Conservation (phyloP, 2,113 vertebrate species). For the Notarius quadriscutis region DNA sequence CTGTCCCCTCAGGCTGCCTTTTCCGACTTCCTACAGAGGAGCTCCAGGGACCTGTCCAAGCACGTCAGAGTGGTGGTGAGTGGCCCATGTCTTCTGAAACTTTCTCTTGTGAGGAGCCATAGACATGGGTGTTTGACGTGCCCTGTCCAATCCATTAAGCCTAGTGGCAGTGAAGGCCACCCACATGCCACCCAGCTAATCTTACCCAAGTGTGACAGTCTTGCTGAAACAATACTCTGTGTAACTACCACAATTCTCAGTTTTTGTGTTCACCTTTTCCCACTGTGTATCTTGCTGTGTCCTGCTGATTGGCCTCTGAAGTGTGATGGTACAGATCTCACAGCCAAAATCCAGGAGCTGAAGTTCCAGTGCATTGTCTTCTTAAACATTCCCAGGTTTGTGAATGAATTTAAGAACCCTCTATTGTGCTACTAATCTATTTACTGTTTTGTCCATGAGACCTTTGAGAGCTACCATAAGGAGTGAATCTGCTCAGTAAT, state of each 20-base stretch:
- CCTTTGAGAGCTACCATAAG: not conserved
- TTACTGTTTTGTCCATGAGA: not conserved
- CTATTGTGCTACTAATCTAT: not conserved
- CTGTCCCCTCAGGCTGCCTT: constrained; percentile 85
- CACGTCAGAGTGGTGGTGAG: constrained; percentile 96
- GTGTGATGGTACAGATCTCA: constrained; percentile 94
- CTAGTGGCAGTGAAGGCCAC: not conserved
- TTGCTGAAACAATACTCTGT: not conserved
- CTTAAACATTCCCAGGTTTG: constrained; percentile 97
- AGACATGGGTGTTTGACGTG: constrained; percentile 8
- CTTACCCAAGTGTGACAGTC: constrained; percentile 17
- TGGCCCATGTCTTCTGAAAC: constrained; percentile 27
- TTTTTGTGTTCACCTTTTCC: not conserved
- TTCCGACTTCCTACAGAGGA: constrained; percentile 94
- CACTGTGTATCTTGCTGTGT: not conserved
- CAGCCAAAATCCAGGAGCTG: constrained; percentile 95
- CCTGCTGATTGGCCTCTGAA: constrained; percentile 54
- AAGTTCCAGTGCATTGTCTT: constrained; percentile 98
- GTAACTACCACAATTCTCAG: not conserved
- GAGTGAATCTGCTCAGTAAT: not conserved
- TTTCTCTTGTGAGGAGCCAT: not conserved
- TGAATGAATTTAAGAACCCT: not conserved
- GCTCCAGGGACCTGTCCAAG: constrained; percentile 96
- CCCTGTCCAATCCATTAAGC: constrained; percentile 32
- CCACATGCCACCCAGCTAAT: not conserved